Percentiles rank a stretch among this genome's conserved stretches.
These are phyloP conservation scores for Rhea americana DNA, from an alignment of 2,113 vertebrate species.

Conservation along the genomic window DNA sequence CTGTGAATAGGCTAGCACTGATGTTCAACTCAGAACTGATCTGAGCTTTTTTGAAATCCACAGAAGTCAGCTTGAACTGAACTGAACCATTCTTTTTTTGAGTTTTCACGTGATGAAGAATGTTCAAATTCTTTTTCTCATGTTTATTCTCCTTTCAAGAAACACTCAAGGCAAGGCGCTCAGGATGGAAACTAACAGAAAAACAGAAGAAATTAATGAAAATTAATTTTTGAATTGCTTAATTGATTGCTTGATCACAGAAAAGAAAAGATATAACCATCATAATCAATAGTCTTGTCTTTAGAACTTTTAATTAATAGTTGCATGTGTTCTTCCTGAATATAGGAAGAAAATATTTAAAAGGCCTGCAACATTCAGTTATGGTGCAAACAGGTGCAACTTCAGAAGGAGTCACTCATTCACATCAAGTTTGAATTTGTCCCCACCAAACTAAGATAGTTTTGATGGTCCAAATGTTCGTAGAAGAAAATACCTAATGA, in stretches of 20 bases:
- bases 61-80: neutral
- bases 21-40: neutral
- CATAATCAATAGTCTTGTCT: constrained; percentile 10
- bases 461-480: constrained; percentile 27
- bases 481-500: constrained; percentile 60
- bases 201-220: neutral
- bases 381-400: neutral
- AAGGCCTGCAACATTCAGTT: neutral
- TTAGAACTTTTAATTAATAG: constrained; percentile 5
- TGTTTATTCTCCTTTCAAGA: neutral
- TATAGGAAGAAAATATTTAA: neutral
- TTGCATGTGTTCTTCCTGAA: neutral
- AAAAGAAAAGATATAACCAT: neutral
- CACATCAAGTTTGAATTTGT: neutral
- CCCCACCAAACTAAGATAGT: neutral
- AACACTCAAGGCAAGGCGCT: neutral
- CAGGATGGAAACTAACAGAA: neutral
- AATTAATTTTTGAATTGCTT: constrained; percentile 31
- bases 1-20: neutral
- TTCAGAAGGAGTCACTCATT: neutral
- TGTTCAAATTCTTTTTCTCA: neutral
- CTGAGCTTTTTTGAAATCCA: neutral
- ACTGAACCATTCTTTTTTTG: neutral
- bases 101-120: neutral
- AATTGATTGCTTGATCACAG: neutral